Base-by-base conservation (phyloP, 2,113 vertebrate genomes). In the Jaculus jaculus region DNA sequence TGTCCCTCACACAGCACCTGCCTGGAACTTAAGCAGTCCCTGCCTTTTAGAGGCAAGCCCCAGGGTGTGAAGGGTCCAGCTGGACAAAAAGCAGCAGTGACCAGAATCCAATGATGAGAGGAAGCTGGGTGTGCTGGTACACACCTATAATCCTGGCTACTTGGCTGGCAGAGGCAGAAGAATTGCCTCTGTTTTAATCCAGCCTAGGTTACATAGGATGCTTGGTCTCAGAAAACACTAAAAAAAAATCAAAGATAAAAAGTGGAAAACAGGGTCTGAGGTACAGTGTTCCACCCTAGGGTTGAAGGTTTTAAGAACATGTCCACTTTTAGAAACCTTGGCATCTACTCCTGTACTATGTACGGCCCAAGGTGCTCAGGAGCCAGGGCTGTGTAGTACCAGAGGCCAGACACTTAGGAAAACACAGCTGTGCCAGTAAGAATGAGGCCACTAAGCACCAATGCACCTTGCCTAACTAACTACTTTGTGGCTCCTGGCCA, bases 1-100 rank as follows among this genome's bases (percentile, higher is more conserved):
- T n/a, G 24, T 15, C 42, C 16, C 65, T 37, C 7, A 20, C 6
- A 3, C 1, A 0, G n/a, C 1, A 2, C 42, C n/a, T 4, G 39
- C 1, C 26, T 0, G 37, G 51, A 16, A 3, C 85, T 34, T 65
- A 4, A 12, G 17, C 1, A 1, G 42, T 6, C 51, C 34, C 58
- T 23, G 12, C 32, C 0, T 37, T 15, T 17, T 54, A 34, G 24
- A 37, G 26, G 74, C n/a, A 32, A 3, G 17, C 32, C 28, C 32
- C 1, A 2, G 47, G 32, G 28, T 12, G 24, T 42, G 60, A 1
- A 37, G 24, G 75, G 42, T 30, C 68, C 9, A 5, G 37, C 5
- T 13, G 18, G 23, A 54, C 1, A 24, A 12, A 12, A 26, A 54
- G 37, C 2, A 26, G 21, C 23, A 32, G 75, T 11, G 34, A 16